These are phyloP conservation scores for Harpalus rufipes DNA, from an alignment of 2,888 invertebrate species.

Conservation along the genomic window DNA sequence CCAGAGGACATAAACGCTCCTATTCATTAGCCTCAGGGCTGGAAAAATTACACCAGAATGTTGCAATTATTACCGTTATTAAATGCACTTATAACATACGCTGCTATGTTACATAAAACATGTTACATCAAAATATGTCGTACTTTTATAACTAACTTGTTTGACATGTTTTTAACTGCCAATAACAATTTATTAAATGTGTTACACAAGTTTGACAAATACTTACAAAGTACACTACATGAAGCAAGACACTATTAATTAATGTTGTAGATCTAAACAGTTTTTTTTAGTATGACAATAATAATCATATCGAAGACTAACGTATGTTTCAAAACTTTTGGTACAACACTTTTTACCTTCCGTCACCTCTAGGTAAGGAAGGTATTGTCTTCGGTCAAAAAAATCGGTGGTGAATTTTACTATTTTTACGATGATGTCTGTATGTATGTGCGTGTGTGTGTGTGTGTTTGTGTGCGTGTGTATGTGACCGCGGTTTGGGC, in stretches of 20 bases:
- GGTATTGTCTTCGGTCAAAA: no score
- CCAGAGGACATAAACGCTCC: conserved; percentile 34
- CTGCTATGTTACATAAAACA: not conserved
- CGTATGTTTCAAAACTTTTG: no score
- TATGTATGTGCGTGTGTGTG: no score
- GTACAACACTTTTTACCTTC: no score
- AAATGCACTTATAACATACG: not conserved
- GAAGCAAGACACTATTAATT: not conserved
- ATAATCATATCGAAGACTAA: no score
- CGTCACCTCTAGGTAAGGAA: no score
- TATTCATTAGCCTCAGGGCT: conserved; percentile 23
- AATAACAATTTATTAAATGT: conserved; percentile 1
- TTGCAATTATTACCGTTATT: not conserved
- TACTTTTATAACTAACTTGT: not conserved
- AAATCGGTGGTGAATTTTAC: no score
- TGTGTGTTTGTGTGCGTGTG: no score
- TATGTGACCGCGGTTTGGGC: no score
- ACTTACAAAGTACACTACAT: not conserved
- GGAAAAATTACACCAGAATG: conserved; percentile 9
- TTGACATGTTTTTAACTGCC: not conserved
- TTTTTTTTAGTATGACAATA: no score
- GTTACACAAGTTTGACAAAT: not conserved
- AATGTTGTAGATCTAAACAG: no score
- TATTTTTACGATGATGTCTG: no score
- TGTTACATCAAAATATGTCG: not conserved